Evolutionary conservation across 2,888 invertebrate species (phyloP).

Genomic region (Lapara coniferarum): DNA sequence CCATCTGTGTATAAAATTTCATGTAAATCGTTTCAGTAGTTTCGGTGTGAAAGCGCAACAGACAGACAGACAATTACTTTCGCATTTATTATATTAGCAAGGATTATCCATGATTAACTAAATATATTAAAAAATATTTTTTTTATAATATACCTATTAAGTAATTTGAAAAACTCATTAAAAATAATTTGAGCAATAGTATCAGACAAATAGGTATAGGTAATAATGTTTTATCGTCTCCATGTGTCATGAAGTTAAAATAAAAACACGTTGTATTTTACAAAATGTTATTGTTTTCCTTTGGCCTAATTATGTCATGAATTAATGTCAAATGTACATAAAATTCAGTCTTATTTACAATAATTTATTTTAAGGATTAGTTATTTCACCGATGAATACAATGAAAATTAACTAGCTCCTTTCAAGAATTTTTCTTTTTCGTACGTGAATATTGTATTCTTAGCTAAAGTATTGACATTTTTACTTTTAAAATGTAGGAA

Average conservation of each 20-base stretch:
- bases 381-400: slow-evolving; percentile 2
- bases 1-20: too few species aligned
- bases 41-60: too few species aligned
- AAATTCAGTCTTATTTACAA: slow-evolving; percentile 28
- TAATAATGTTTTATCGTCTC: neutral
- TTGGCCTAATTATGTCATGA: slow-evolving; percentile 27
- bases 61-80: too few species aligned
- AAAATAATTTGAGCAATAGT: slow-evolving; percentile 1
- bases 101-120: too few species aligned
- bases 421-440: slow-evolving; percentile 68
- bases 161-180: neutral
- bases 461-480: slow-evolving; percentile 54
- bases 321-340: slow-evolving; percentile 18
- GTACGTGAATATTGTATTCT: slow-evolving; percentile 63
- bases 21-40: too few species aligned
- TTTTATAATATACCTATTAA: neutral
- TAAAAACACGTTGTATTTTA: neutral
- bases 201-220: too few species aligned
- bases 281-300: neutral
- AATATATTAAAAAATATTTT: too few species aligned
- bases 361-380: neutral
- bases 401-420: slow-evolving; percentile 40
- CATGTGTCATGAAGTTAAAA: neutral
- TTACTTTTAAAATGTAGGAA: slow-evolving; percentile 62
- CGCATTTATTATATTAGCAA: too few species aligned